Evolutionary conservation across 2,888 invertebrate genomes (phyloP).

Genomic region (Plebejus anna): DNA sequence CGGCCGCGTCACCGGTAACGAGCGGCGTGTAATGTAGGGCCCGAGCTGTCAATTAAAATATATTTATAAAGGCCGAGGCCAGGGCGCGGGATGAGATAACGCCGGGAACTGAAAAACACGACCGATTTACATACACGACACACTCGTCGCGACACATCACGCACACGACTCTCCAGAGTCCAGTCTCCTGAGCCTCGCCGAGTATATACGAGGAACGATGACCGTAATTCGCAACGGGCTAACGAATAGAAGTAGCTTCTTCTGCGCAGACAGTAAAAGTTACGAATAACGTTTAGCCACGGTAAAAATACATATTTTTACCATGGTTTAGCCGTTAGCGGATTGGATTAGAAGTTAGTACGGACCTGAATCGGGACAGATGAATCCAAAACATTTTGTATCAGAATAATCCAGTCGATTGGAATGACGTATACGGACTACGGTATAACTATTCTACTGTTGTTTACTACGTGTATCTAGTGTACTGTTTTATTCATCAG

Average conservation of each 20-base stretch:
- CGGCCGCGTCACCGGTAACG: neutral
- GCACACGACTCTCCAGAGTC: neutral
- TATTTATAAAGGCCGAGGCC: conserved; percentile 39
- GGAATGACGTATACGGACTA: too few species aligned
- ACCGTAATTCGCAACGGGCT: neutral
- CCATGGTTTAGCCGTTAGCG: too few species aligned
- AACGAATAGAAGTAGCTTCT: neutral
- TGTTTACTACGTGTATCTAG: too few species aligned
- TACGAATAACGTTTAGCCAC: neutral
- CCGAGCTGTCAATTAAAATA: conserved; percentile 42
- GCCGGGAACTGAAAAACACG: conserved; percentile 19
- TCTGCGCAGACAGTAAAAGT: neutral
- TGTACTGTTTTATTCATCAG: neutral
- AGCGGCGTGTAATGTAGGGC: conserved; percentile 30
- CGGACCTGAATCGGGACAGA: too few species aligned
- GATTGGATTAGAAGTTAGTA: too few species aligned
- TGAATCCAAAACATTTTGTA: too few species aligned
- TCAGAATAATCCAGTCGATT: too few species aligned
- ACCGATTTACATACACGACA: conserved; percentile 12
- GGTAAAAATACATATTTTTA: too few species aligned
- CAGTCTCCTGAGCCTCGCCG: neutral
- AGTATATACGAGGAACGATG: neutral
- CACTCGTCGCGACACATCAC: conserved; percentile 1
- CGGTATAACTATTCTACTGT: too few species aligned
- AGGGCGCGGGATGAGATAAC: conserved; percentile 1